Evolutionary conservation across 2,797 vertebrate genomes (phyloP).

Genomic region (Parotocinclus haroldoi): DNA sequence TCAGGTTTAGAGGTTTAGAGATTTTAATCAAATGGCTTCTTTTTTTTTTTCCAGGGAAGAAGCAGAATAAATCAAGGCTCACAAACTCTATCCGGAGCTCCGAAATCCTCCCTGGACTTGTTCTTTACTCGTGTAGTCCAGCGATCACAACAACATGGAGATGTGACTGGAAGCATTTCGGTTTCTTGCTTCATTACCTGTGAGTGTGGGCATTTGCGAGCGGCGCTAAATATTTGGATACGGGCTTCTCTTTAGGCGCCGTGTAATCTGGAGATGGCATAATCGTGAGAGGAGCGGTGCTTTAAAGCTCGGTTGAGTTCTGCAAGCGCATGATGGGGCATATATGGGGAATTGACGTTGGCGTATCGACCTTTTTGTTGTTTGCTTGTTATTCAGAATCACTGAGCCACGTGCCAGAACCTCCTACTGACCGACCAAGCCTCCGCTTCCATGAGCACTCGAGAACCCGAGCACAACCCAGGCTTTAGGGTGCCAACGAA

Average conservation of each 20-base stretch:
- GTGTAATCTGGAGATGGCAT: background rate
- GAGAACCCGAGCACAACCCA: too few relatives aligned
- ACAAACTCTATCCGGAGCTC: background rate
- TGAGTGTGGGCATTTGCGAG: background rate
- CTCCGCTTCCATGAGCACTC: too few relatives aligned
- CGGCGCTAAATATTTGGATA: background rate
- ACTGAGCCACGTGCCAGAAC: too few relatives aligned
- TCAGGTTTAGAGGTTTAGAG: conserved; percentile 25
- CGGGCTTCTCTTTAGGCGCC: background rate
- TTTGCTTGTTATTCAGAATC: too few relatives aligned
- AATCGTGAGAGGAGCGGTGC: background rate
- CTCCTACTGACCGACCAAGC: too few relatives aligned
- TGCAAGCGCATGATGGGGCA: too few relatives aligned
- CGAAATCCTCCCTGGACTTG: conserved; percentile 6
- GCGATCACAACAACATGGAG: background rate
- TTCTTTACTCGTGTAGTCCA: conserved; percentile 8
- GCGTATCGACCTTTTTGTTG: too few relatives aligned
- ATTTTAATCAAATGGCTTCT: conserved; percentile 19
- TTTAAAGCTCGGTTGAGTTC: background rate
- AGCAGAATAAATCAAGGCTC: conserved; percentile 14
- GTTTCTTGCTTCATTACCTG: background rate
- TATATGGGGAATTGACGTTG: too few relatives aligned
- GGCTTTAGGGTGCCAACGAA: too few relatives aligned
- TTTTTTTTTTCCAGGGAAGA: background rate
- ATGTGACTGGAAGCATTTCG: background rate